Evolutionary conservation across 2,888 invertebrate genomes (phyloP).

Genomic region (Panorpa germanica): DNA sequence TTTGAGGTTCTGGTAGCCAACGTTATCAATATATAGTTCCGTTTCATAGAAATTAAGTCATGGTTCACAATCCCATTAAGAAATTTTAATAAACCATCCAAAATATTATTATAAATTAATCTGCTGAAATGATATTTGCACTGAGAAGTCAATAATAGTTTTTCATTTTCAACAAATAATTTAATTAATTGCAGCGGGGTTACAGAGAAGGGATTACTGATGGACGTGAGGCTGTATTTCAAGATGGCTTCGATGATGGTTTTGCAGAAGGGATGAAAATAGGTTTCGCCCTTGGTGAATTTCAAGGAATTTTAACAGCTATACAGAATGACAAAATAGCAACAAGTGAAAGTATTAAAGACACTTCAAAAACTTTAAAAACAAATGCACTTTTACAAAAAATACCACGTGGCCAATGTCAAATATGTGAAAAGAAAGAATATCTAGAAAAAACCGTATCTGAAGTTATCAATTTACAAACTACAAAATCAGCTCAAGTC

Average conservation of each 20-base stretch:
- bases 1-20: too few relatives aligned
- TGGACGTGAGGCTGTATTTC: constrained; percentile 41
- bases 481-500: constrained; percentile 7
- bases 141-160: too few relatives aligned
- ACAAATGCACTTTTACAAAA: constrained; percentile 9
- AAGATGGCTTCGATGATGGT: constrained; percentile 48
- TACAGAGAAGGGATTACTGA: constrained; percentile 47
- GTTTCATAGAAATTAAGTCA: too few relatives aligned
- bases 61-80: too few relatives aligned
- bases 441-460: constrained; percentile 13
- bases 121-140: too few relatives aligned
- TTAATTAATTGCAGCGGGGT: constrained; percentile 29
- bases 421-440: constrained; percentile 15
- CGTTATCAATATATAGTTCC: too few relatives aligned
- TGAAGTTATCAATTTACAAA: constrained; percentile 18
- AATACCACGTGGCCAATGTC: constrained; percentile 13
- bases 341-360: constrained; percentile 1
- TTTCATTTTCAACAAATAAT: constrained; percentile 3
- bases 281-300: constrained; percentile 35
- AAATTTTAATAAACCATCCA: too few relatives aligned
- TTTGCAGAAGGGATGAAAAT: constrained; percentile 43
- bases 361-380: too few relatives aligned
- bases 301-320: constrained; percentile 20
- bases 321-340: background rate
- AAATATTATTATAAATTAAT: too few relatives aligned